A percentile compares a stretch with the other conserved stretches of the same genome.
Evolutionary conservation across 1,140 invertebrate species (phyloP).

Genomic region (Oryctes rhinoceros): DNA sequence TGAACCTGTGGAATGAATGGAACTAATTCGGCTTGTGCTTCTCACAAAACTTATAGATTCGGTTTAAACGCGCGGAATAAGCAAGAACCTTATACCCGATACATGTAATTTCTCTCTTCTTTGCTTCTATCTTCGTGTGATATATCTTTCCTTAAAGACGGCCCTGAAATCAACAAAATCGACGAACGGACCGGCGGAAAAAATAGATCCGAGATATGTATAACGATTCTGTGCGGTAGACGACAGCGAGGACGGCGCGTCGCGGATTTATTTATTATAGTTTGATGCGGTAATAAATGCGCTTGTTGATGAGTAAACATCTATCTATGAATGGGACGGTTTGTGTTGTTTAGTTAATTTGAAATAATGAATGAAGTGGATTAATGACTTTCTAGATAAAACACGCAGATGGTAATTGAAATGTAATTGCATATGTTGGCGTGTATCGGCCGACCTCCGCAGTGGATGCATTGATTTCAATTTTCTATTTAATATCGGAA

Average conservation of each 20-base stretch:
- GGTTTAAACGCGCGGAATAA: no score
- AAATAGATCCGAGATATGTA: not conserved
- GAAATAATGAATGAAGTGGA: constrained; percentile 34
- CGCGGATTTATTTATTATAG: constrained; percentile 21
- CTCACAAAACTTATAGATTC: no score
- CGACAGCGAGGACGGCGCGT: not conserved
- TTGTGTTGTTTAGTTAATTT: constrained; percentile 22
- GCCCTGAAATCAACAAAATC: not conserved
- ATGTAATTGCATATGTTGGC: not conserved
- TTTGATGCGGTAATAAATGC: constrained; percentile 20
- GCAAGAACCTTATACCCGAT: no score
- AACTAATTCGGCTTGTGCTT: no score
- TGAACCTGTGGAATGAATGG: no score
- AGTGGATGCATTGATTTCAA: no score
- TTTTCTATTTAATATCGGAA: no score
- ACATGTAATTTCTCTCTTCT: no score
- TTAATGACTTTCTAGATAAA: constrained; percentile 5
- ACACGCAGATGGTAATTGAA: not conserved
- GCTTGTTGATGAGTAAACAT: constrained; percentile 15
- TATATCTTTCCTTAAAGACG: no score
- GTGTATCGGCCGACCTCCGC: not conserved
- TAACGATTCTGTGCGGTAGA: constrained; percentile 21
- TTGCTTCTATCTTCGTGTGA: no score
- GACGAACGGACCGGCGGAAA: not conserved
- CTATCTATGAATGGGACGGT: constrained; percentile 6